phyloP scores from a whole-genome alignment of 1,140 invertebrate species.

The Drosophila parvula region DNA sequence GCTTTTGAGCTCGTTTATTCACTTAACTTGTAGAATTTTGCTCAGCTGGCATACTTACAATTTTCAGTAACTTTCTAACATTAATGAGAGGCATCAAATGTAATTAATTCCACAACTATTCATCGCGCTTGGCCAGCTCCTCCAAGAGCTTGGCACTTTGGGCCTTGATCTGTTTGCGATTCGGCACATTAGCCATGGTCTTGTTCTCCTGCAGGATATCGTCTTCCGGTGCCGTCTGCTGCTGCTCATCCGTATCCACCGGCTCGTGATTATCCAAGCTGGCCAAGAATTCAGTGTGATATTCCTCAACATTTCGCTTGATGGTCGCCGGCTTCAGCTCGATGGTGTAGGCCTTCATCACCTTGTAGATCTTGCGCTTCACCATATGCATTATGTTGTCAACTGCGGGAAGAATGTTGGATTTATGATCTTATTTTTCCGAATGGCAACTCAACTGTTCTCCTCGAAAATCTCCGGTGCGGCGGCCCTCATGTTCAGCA shows the following conservation, averaged over 20 bases:
- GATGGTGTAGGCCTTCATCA: slow-evolving; percentile 74
- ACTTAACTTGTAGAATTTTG: slow-evolving; percentile 29
- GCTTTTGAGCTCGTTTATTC: slow-evolving; percentile 3
- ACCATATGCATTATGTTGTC: slow-evolving; percentile 68
- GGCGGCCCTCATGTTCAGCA: slow-evolving; percentile 74
- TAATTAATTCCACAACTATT: slow-evolving; percentile 24
- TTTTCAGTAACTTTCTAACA: slow-evolving; percentile 22
- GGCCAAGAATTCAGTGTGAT: slow-evolving; percentile 68
- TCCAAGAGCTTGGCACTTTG: slow-evolving; percentile 74
- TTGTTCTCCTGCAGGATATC: slow-evolving; percentile 69
- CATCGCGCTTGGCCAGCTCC: slow-evolving; percentile 70
- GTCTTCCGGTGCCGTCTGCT: slow-evolving; percentile 41
- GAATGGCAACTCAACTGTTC: slow-evolving; percentile 60
- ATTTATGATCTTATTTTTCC: neutral
- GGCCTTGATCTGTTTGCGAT: slow-evolving; percentile 75
- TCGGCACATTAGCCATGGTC: slow-evolving; percentile 69
- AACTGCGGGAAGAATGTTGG: slow-evolving; percentile 38
- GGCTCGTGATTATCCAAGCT: slow-evolving; percentile 50
- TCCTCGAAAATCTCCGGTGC: slow-evolving; percentile 74
- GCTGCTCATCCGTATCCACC: slow-evolving; percentile 34
- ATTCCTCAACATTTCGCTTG: slow-evolving; percentile 58
- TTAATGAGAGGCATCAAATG: neutral
- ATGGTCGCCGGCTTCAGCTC: slow-evolving; percentile 55
- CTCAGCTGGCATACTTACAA: slow-evolving; percentile 9
- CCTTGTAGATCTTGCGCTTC: slow-evolving; percentile 70